These are phyloP conservation scores for Ricordea florida DNA, from an alignment of 92 coral and sea anemone genomes.

Conservation along the genomic window DNA sequence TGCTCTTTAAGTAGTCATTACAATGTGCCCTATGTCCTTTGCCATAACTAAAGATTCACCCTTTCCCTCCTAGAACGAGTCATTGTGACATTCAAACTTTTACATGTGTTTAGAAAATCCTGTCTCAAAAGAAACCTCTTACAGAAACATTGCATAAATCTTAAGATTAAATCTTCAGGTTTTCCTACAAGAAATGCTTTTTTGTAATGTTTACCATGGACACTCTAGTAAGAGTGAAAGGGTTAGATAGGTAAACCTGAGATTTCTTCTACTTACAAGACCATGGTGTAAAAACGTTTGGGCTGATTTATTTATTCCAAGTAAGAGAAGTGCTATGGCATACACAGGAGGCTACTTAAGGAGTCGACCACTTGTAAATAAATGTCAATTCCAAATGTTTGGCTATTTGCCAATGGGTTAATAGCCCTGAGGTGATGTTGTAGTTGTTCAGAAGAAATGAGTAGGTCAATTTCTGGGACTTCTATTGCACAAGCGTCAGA, in stretches of 20 bases:
- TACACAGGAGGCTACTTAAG: background rate
- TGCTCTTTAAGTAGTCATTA: background rate
- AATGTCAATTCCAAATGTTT: conserved; percentile 56
- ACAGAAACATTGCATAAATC: background rate
- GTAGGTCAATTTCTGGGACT: conserved; percentile 35
- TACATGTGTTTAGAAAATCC: background rate
- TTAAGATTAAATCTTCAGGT: background rate
- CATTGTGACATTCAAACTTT: conserved; percentile 1
- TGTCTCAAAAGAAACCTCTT: background rate
- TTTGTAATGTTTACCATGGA: background rate
- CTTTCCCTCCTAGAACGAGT: background rate
- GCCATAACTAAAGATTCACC: background rate
- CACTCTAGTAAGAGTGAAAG: background rate
- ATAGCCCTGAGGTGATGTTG: conserved; percentile 7
- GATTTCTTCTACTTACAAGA: background rate
- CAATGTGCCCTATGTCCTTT: background rate
- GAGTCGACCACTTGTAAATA: conserved; percentile 32
- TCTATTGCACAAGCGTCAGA: background rate
- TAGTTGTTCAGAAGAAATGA: conserved; percentile 15
- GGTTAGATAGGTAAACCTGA: background rate
- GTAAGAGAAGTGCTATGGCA: background rate
- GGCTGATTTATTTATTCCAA: background rate
- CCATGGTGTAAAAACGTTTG: background rate
- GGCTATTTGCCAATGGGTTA: conserved; percentile 40
- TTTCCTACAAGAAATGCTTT: too few species aligned